Conservation (phyloP, 2,797 vertebrate genomes). For the Xenopus petersii region DNA sequence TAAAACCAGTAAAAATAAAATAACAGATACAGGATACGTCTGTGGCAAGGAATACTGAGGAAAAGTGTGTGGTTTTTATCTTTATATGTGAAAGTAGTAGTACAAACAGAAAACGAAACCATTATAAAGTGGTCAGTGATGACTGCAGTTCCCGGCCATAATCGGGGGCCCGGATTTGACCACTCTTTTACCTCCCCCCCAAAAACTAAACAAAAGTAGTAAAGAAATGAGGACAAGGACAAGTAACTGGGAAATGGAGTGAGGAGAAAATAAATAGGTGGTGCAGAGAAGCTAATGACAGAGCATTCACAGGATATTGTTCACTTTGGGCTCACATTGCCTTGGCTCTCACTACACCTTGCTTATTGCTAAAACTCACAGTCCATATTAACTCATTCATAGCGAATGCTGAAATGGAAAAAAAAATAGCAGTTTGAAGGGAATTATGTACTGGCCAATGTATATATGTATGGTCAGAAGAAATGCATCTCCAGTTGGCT, state of each 20-base stretch:
- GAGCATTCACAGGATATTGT: conserved; percentile 27
- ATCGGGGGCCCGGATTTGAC: no score
- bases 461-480: neutral
- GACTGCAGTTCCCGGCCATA: neutral
- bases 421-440: neutral
- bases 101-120: conserved; percentile 68
- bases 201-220: neutral
- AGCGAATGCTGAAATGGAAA: neutral
- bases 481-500: neutral
- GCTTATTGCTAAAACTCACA: conserved; percentile 40
- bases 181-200: neutral
- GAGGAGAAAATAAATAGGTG: neutral
- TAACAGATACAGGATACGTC: conserved; percentile 79
- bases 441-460: neutral
- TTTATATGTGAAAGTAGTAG: conserved; percentile 79
- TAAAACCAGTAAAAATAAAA: conserved; percentile 51
- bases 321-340: neutral
- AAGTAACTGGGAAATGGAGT: conserved; percentile 6
- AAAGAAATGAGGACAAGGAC: neutral
- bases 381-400: conserved; percentile 5
- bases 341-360: conserved; percentile 21
- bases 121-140: no score
- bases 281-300: conserved; percentile 4
- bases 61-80: conserved; percentile 68
- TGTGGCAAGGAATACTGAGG: conserved; percentile 91